Evolutionary conservation across 1,140 invertebrate species (phyloP).

Genomic region (Littorina saxatilis): DNA sequence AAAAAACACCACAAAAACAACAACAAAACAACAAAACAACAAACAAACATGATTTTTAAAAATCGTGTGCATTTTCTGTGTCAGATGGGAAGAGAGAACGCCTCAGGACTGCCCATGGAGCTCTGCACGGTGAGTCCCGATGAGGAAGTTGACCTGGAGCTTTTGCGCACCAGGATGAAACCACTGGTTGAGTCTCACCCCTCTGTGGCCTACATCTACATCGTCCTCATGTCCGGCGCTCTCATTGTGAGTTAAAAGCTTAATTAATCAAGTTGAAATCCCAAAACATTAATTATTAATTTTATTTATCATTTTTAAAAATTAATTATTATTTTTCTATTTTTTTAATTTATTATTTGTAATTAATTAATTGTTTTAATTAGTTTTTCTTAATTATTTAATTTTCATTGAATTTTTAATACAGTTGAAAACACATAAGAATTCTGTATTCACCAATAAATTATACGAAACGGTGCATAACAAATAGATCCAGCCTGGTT

Average conservation of each 20-base stretch:
- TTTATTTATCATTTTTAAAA: background rate
- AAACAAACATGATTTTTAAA: too few species aligned
- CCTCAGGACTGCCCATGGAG: background rate
- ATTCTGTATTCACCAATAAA: too few species aligned
- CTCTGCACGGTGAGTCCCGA: background rate
- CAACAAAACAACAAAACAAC: too few species aligned
- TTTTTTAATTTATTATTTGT: background rate
- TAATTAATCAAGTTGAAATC: background rate
- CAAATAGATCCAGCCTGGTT: too few species aligned
- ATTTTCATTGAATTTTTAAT: background rate
- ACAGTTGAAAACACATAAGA: too few species aligned
- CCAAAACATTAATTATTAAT: background rate
- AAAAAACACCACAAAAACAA: too few species aligned
- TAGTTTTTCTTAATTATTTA: background rate
- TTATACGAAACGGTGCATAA: too few species aligned
- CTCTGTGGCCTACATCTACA: constrained; percentile 57
- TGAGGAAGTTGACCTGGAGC: background rate
- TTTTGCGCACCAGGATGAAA: background rate
- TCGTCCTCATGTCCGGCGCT: constrained; percentile 48
- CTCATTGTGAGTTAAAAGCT: constrained; percentile 29
- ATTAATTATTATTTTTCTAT: background rate
- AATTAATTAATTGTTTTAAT: too few species aligned
- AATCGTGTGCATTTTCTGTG: too few species aligned
- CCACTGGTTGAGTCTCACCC: constrained; percentile 54
- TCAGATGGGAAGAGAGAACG: constrained; percentile 17